phyloP scores from a whole-genome alignment of 2,113 vertebrate genomes.

The Coreoperca whiteheadi region DNA sequence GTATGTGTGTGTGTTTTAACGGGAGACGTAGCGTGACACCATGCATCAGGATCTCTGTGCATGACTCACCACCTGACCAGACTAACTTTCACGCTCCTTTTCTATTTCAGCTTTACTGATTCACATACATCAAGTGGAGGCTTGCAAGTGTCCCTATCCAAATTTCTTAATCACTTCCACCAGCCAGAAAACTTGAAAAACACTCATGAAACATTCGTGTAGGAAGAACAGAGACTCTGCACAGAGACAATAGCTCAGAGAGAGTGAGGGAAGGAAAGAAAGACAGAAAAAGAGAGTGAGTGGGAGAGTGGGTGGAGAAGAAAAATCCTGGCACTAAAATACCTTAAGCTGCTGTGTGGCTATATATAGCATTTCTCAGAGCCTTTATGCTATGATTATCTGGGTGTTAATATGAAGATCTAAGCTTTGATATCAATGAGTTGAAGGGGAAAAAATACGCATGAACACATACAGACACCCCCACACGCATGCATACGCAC shows the following conservation, averaged over 20 bases:
- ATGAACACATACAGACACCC: constrained; percentile 41
- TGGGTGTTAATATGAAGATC: constrained; percentile 76
- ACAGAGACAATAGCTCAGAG: constrained; percentile 47
- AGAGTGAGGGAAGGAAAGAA: constrained; percentile 41
- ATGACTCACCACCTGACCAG: constrained; percentile 60
- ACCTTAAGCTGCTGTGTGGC: constrained; percentile 67
- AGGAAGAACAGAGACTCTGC: constrained; percentile 34
- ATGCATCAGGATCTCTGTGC: constrained; percentile 42
- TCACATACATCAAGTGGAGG: constrained; percentile 14
- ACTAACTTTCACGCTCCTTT: background rate
- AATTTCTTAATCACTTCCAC: constrained; percentile 26
- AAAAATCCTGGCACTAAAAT: constrained; percentile 66
- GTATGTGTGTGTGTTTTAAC: constrained; percentile 17
- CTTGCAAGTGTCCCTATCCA: constrained; percentile 25
- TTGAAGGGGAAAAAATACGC: constrained; percentile 23
- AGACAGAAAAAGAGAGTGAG: constrained; percentile 42
- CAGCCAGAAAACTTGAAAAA: constrained; percentile 48
- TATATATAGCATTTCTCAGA: constrained; percentile 71
- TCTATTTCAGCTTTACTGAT: constrained; percentile 32
- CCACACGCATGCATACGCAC: constrained; percentile 30
- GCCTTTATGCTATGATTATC: constrained; percentile 67
- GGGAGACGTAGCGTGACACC: constrained; percentile 49
- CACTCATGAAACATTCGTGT: constrained; percentile 28
- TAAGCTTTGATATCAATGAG: constrained; percentile 70
- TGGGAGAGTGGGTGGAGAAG: constrained; percentile 58